A percentile compares a stretch with the other conserved stretches of the same genome.
These are phyloP conservation scores for Arvicanthis niloticus DNA, from an alignment of 2,113 vertebrate species.

Conservation along the genomic window DNA sequence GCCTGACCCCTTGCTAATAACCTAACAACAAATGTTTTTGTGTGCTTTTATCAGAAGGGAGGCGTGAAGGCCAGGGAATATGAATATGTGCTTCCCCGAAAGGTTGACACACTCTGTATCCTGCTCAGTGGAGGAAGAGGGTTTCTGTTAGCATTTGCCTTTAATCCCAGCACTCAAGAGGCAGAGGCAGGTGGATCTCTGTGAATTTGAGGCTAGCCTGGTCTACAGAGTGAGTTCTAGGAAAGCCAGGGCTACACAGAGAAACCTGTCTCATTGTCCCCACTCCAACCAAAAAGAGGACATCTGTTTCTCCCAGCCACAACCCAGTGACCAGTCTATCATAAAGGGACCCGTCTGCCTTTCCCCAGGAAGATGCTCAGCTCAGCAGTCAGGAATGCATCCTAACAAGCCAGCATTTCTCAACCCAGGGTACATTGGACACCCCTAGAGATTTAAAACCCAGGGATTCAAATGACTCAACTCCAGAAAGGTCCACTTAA, in stretches of 20 bases:
- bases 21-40: background rate
- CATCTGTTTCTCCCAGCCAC: background rate
- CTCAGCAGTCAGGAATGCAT: background rate
- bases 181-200: background rate
- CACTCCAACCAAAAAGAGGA: background rate
- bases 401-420: background rate
- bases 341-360: background rate
- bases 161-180: background rate
- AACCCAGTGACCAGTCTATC: background rate
- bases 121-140: too few species aligned
- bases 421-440: background rate
- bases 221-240: background rate
- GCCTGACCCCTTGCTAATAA: background rate
- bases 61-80: background rate
- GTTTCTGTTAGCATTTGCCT: background rate
- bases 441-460: background rate
- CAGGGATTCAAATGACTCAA: background rate
- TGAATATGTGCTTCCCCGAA: background rate
- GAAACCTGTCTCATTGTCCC: background rate
- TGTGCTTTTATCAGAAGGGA: background rate
- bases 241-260: background rate
- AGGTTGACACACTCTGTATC: background rate
- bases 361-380: background rate
- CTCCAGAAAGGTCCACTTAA: background rate
- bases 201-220: background rate